Base-by-base conservation (phyloP, 2,797 vertebrate species). In the Lycodopsis pacificus region DNA sequence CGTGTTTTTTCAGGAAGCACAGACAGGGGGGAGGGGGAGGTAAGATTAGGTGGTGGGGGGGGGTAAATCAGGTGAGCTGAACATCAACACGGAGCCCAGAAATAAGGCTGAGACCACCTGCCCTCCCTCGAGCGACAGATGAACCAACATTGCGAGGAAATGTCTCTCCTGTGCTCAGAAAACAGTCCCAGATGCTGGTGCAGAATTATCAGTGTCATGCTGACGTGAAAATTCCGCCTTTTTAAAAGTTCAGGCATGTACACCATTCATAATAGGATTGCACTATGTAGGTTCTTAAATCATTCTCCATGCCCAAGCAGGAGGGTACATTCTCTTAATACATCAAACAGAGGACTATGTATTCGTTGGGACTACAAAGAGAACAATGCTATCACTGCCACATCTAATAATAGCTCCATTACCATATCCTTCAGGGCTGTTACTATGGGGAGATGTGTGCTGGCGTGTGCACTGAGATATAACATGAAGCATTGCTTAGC, bases 361-460 rank as follows among this genome's bases (percentile, higher is more conserved):
- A 86, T 92, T 91, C 79, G 82, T 76, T 74, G 80, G 69, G 77
- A 91, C 92, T 90, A 92, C 92, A 90, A 93, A 92, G 90, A 86
- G 88, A 92, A 90, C 85, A 91, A 89, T 90, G 89, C 86, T 84
- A 83, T 89, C 71, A 72, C 84, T 89, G 81, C 84, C 77, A 72
- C 83, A 85, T 91, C 91, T 92, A 92, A 91, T 91, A 92, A 92
- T 92, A 90, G 88, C 87, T 83, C 80, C 75, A 88, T 92, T 91
- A 92, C 79, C 87, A 92, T 91, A 90, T 86, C 87, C 90, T 88
- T 80, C 83, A 88, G 86, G 78, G 87, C 87, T 88, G 79, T 77
- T 83, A 90, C 87, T 89, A 86, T 81, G 77, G 88, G 88, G 86
- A 91, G 80, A 90, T 79, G 82, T 81, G 82, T 65, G 81, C 83